Base-by-base conservation (phyloP, 2,888 invertebrate genomes). In the Pammene fasciana region DNA sequence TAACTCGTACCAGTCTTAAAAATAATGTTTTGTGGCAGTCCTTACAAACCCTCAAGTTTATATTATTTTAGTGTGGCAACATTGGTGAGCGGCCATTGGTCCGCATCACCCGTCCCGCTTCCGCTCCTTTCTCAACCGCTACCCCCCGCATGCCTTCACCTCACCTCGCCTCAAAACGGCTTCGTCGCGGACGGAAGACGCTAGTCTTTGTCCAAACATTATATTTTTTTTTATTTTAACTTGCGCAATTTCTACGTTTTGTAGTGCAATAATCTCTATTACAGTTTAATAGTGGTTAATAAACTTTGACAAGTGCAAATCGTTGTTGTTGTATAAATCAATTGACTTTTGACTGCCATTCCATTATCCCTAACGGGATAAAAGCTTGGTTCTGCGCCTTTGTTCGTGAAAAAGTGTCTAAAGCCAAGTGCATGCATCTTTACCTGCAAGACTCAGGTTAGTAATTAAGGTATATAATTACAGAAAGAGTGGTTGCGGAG, bases 401-500 rank as follows among this genome's bases (percentile, higher is more conserved):
- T 92, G 91, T 92, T 91, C 83, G 79, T 76, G 80, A 84, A 87
- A 87, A 89, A 92, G 93, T 91, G 87, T 88, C 84, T 78, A 87
- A 92, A 93, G 91, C 91, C 88, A 92, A 92, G 93, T 93, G 93
- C 92, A 93, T 93, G 93, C 90, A 93, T 93, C 93, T 93, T 90
- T 89, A 88, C 85, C 86, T 90, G 93, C 91, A 92, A 89, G 90
- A 92, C 90, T 83, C 92, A 93, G 93, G 93, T 93, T 78, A 83
- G 90, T 87, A 54, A 60, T 43, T 57, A 41, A 11, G 74, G 9
- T 36, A 56, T 54, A 48, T 70, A 65, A 46, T 65, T 65, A 43
- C 18, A 16, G 26, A 65, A 65, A 64, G 46, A 68, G 67, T 72
- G 14, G 72, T 34, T 34, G 13, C 56, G 71, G 61, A 67, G 67